Base-by-base conservation (phyloP, 2,113 vertebrate species). In the Ceuthmochares aereus region DNA sequence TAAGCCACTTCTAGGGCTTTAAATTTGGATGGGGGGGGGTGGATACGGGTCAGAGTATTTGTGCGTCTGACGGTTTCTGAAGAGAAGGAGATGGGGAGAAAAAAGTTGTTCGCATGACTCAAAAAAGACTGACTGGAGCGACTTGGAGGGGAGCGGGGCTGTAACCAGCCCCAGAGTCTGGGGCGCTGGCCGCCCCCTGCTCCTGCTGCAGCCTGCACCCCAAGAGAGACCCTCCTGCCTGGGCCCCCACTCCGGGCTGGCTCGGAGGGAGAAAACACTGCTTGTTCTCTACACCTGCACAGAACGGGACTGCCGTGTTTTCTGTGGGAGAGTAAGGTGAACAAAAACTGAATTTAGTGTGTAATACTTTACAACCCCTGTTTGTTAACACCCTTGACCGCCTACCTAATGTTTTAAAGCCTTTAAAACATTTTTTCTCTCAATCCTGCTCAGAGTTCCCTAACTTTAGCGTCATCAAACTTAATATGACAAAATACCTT, bases 401-500 rank as follows among this genome's bases (percentile, higher is more conserved):
- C 98, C 98, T 98, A 98, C 98, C 98, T 98, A 97, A 98, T 98
- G 97, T 98, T 98, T 98, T 98, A 98, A 98, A 98, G 98, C 97
- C 98, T 98, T 99, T 98, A 98, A 98, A 99, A 99, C 98, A 98
- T 98, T 98, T 98, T 98, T 98, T 93, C 98, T 98, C 73, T 98
- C 97, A 97, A 98, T 98, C 98, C 98, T 98, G 98, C 98, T 99
- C 98, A 98, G 98, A 99, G 97, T 98, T 97, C 98, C 98, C 98
- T 98, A 99, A 98, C 98, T 98, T 98, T 98, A 99, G 98, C 98
- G 98, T 99, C 99, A 99, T 98, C 98, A 98, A 98, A 99, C 98
- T 98, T 97, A 99, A 99, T 98, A 98, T 98, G 98, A 99, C 98
- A 99, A 98, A 98, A 98, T 98, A 98, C 98, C 98, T 99, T 99